Evolutionary conservation across 1,140 invertebrate species (phyloP).

Genomic region (Drosophila carrolli): DNA sequence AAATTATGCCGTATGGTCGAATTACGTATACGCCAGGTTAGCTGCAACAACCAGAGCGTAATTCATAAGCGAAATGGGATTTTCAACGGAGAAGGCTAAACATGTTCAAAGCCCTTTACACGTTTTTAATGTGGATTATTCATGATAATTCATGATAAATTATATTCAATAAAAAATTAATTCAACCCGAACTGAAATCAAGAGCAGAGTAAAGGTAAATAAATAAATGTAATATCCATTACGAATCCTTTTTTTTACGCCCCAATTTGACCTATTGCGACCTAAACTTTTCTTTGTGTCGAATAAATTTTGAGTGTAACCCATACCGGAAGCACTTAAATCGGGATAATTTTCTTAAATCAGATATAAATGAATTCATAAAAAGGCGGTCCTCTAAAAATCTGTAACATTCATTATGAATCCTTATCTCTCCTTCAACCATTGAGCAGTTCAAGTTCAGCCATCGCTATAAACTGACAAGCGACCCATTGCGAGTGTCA

Average conservation of each 20-base stretch:
- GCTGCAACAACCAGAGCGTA: not conserved
- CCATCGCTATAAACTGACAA: conserved; percentile 27
- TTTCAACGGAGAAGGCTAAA: not conserved
- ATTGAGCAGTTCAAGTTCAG: conserved; percentile 41
- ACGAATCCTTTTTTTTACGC: too few relatives aligned
- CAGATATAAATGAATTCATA: too few relatives aligned
- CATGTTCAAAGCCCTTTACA: not conserved
- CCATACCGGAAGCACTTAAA: too few relatives aligned
- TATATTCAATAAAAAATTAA: not conserved
- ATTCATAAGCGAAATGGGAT: not conserved
- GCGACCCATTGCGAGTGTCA: conserved; percentile 19
- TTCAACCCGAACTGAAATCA: too few relatives aligned
- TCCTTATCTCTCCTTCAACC: conserved; percentile 27
- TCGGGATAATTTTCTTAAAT: too few relatives aligned
- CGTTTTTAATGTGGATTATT: not conserved
- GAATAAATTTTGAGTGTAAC: too few relatives aligned
- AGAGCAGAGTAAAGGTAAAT: too few relatives aligned
- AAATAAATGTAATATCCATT: too few relatives aligned
- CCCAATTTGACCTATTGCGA: too few relatives aligned
- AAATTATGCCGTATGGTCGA: conserved; percentile 45
- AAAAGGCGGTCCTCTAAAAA: not conserved
- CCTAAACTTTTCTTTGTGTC: too few relatives aligned
- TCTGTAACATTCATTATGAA: not conserved
- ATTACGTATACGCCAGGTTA: conserved; percentile 30
- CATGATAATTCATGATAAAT: not conserved